Conservation (phyloP, 2,888 invertebrate species). For the Chrysomela aeneicollis region DNA sequence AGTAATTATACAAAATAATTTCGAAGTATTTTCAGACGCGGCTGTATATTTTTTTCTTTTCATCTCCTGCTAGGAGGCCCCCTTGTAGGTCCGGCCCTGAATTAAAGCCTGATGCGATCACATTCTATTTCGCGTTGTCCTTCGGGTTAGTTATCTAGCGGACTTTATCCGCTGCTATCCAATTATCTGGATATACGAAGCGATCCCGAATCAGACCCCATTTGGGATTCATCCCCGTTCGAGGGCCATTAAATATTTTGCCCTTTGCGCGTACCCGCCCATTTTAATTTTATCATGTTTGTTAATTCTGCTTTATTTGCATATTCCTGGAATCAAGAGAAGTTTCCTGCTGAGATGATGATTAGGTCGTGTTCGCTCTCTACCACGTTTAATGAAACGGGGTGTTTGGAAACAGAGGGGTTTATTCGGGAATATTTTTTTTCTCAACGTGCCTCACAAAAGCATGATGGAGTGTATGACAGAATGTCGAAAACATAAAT, state of each 20-base stretch:
- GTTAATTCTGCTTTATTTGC: constrained; percentile 31
- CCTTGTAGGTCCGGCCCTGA: too few relatives aligned
- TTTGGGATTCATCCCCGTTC: constrained; percentile 57
- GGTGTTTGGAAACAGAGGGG: too few relatives aligned
- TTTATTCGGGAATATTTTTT: too few relatives aligned
- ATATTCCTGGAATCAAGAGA: constrained; percentile 6
- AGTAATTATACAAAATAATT: too few relatives aligned
- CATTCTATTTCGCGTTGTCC: constrained; percentile 56
- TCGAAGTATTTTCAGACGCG: too few relatives aligned
- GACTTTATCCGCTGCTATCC: constrained; percentile 61
- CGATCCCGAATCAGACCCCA: constrained; percentile 59
- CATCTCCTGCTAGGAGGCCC: too few relatives aligned
- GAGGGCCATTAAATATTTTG: constrained; percentile 53
- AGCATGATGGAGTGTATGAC: too few relatives aligned
- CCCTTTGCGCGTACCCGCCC: constrained; percentile 34
- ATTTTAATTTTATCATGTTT: constrained; percentile 38
- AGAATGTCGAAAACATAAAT: too few relatives aligned
- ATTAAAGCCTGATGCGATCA: too few relatives aligned
- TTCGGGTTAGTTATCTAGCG: constrained; percentile 60
- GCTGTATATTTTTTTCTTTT: too few relatives aligned
- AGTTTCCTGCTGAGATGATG: background rate
- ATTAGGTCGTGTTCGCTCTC: background rate
- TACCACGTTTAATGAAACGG: background rate
- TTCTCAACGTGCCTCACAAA: too few relatives aligned
- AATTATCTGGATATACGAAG: constrained; percentile 62